Evolutionary conservation across 23 tunicate genomes (phyloP).

Genomic region (Botrylloides violaceus): DNA sequence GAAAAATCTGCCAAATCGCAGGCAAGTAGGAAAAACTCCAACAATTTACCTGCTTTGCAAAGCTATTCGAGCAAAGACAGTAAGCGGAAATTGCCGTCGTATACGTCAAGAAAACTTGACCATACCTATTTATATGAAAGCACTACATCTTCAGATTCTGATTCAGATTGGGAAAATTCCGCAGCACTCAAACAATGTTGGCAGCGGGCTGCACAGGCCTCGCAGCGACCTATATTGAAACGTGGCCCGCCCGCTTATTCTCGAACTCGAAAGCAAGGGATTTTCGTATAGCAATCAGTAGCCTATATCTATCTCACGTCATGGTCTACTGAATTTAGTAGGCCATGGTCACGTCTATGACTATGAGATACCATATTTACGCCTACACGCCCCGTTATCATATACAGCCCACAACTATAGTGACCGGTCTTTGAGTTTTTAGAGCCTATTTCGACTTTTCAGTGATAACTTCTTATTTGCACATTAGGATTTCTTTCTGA

Average conservation of each 20-base stretch:
- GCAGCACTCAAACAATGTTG: conserved; percentile 15
- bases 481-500: too few species aligned
- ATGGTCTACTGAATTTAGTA: too few species aligned
- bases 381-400: too few species aligned
- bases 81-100: conserved; percentile 2
- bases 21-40: neutral
- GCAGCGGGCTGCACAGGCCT: conserved; percentile 10
- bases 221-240: conserved; percentile 1
- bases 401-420: too few species aligned
- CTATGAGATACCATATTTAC: too few species aligned
- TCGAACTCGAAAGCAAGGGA: conserved; percentile 17
- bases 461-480: too few species aligned
- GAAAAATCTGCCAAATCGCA: neutral
- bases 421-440: too few species aligned
- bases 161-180: conserved; percentile 18
- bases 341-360: too few species aligned
- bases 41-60: neutral
- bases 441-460: too few species aligned
- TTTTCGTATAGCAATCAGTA: conserved; percentile 6
- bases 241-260: conserved; percentile 14
- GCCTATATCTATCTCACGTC: too few species aligned
- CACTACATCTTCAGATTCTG: conserved; percentile 16
- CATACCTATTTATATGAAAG: conserved; percentile 14
- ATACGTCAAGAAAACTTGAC: conserved; percentile 3
- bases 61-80: neutral